These are phyloP conservation scores for Lingula anatina DNA, from an alignment of 2,888 invertebrate species.

Conservation along the genomic window DNA sequence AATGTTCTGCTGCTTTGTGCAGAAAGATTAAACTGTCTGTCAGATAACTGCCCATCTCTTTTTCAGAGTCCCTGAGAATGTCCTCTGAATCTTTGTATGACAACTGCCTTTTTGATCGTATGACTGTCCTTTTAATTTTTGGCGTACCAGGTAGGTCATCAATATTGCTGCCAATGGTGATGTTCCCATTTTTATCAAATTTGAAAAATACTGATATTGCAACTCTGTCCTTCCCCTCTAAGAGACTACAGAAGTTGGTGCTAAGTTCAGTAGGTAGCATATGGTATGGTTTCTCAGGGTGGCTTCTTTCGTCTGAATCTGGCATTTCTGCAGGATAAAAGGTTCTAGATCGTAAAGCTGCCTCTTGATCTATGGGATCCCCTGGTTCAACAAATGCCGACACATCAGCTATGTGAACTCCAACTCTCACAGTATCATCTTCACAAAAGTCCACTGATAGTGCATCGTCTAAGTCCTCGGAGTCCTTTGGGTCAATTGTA, in stretches of 20 bases:
- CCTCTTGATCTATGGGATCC: conserved; percentile 19
- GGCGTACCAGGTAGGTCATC: conserved; percentile 10
- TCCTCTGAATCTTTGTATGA: conserved; percentile 21
- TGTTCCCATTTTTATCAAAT: too few relatives aligned
- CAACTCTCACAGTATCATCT: conserved; percentile 12
- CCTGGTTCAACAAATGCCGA: conserved; percentile 14
- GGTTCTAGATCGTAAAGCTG: conserved; percentile 16
- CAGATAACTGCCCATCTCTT: too few relatives aligned
- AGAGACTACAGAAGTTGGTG: conserved; percentile 19
- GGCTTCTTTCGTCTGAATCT: too few relatives aligned
- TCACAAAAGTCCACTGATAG: conserved; percentile 14
- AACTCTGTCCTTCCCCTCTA: conserved; percentile 12
- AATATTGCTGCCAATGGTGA: too few relatives aligned
- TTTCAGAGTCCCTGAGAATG: conserved; percentile 16
- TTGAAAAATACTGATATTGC: too few relatives aligned
- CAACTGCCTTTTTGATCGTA: conserved; percentile 14
- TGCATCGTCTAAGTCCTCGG: conserved; percentile 24
- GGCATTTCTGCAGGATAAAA: conserved; percentile 15
- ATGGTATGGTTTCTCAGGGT: conserved; percentile 10
- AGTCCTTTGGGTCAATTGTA: conserved; percentile 23
- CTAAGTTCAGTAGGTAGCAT: conserved; percentile 30
- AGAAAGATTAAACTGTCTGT: too few relatives aligned
- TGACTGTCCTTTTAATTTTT: conserved; percentile 9
- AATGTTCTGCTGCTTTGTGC: too few relatives aligned
- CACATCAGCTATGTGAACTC: conserved; percentile 30